Base-by-base conservation (phyloP, 2,888 invertebrate species). In the Hemaris fuciformis region DNA sequence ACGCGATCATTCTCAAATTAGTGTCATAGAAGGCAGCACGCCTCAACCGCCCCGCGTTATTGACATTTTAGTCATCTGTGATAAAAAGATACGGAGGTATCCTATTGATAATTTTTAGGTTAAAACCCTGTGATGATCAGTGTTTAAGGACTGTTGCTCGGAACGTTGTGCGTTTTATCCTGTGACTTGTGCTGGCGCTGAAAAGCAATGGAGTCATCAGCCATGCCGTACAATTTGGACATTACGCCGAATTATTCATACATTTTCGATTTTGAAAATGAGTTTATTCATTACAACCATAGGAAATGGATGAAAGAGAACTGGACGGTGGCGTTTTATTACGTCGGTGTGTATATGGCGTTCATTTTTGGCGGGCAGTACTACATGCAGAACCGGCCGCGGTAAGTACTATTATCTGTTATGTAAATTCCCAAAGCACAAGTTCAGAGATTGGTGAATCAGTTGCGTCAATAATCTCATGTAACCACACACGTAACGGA, bases 241-340 rank as follows among this genome's bases (percentile, higher is more conserved):
- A 84, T 90, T 64, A 95, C 97, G 67, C 97, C 97, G 67, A 98
- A 98, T 90, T 98, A 98, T 89, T 97, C 98, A 48, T 97, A 98
- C 88, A 95, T 98, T 84, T 98, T 99, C 92, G 96, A 97, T 80
- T 99, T 99, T 83, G 99, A 99, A 93, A 96, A 96, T 84, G 96
- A 97, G 83, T 99, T 99, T 89, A 97, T 97, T 81, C 97, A 98
- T 82, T 95, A 96, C 77, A 95, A 96, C 74, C 97, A 97, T 75
- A 95, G 96, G 83, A 95, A 95, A 91, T 99, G 99, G 98, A 99
- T 99, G 98, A 95, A 96, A 72, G 95, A 97, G 78, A 98, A 99
- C 88, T 99, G 99, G 99, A 98, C 97, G 63, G 95, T 96, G 82
- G 97, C 97, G 62, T 98, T 98, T 89, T 98, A 98, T 80, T 96